phyloP scores from a whole-genome alignment of 2,888 invertebrate species.

The Notodonta ziczac region DNA sequence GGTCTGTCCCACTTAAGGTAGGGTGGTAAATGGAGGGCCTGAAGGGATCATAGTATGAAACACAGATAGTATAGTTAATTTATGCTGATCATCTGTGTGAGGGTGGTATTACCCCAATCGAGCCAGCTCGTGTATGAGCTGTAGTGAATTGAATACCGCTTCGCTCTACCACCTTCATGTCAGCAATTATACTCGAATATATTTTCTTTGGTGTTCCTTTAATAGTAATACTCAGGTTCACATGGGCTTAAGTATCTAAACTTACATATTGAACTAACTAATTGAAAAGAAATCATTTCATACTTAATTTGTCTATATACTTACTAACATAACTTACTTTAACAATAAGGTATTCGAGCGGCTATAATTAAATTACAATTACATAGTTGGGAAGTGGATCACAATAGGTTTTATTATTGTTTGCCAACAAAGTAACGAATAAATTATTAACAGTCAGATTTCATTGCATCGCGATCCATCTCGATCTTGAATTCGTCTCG shows the following conservation, averaged over 20 bases:
- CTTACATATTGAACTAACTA: not conserved
- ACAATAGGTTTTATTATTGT: constrained; percentile 13
- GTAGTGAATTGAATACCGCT: no score
- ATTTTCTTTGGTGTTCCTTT: constrained; percentile 5
- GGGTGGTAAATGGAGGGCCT: no score
- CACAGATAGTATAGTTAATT: no score
- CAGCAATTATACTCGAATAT: not conserved
- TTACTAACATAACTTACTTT: not conserved
- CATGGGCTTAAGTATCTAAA: constrained; percentile 1
- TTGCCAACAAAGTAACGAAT: constrained; percentile 36
- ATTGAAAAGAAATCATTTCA: not conserved
- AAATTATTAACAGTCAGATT: constrained; percentile 38
- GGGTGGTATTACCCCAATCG: no score
- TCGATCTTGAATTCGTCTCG: constrained; percentile 48
- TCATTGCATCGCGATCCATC: constrained; percentile 39
- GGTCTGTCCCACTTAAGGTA: no score
- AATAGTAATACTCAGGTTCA: constrained; percentile 1
- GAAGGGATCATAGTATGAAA: no score
- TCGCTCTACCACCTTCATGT: no score
- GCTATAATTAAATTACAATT: constrained; percentile 6
- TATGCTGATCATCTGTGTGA: no score
- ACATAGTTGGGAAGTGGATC: constrained; percentile 17
- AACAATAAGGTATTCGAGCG: constrained; percentile 12
- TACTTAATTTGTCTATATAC: not conserved
- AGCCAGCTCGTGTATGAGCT: no score